These are phyloP conservation scores for Caenorhabditis imperialis DNA, from an alignment of 2,888 invertebrate species.

Conservation along the genomic window DNA sequence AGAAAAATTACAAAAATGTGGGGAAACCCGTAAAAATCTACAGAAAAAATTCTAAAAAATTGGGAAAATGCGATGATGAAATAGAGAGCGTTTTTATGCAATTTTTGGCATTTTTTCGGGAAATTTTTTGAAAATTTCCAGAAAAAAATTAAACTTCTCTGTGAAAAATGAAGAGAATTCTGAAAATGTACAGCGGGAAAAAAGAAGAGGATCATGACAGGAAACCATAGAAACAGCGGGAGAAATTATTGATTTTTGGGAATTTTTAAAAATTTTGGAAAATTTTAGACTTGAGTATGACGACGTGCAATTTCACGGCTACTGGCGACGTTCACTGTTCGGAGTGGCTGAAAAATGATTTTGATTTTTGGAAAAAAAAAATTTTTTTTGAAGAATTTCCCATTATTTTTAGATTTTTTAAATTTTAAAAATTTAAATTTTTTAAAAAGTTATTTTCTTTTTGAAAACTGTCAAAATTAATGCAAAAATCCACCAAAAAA, in stretches of 20 bases:
- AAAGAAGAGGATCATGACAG: background rate
- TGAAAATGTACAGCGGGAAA: background rate
- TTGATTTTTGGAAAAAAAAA: background rate
- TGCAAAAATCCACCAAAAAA: no score
- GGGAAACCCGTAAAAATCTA: background rate
- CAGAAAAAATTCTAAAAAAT: background rate
- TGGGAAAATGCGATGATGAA: no score
- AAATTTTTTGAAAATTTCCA: conserved; percentile 16
- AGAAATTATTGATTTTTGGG: background rate
- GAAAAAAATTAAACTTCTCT: conserved; percentile 25
- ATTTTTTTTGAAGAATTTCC: background rate
- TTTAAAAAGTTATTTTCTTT: no score
- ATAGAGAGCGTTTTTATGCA: background rate
- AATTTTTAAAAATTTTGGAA: background rate
- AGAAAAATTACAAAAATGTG: conserved; percentile 4
- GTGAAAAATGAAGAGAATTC: background rate
- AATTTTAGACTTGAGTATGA: conserved; percentile 42
- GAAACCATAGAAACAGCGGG: no score
- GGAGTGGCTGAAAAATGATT: conserved; percentile 11
- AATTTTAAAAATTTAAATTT: no score
- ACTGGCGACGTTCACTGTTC: background rate
- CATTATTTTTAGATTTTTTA: no score
- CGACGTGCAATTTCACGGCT: conserved; percentile 29
- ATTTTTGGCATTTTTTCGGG: background rate
- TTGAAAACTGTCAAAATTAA: no score